Evolutionary conservation across 2,888 invertebrate species (phyloP).

Genomic region (Pseudoips prasinana): DNA sequence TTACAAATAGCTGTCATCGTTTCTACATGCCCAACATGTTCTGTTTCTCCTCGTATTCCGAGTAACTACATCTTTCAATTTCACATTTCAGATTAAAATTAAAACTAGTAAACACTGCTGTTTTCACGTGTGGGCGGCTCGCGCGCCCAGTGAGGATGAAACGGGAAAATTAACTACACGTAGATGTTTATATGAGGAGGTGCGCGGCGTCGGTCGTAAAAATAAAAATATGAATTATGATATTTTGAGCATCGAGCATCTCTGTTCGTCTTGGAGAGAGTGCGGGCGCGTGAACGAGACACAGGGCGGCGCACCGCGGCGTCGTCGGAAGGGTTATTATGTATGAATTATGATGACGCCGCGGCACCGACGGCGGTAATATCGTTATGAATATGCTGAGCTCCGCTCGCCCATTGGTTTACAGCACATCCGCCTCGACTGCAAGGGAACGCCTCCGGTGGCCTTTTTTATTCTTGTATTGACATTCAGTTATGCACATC

Average conservation of each 20-base stretch:
- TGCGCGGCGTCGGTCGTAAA: slow-evolving; percentile 48
- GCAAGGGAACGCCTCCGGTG: slow-evolving; percentile 77
- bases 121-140: slow-evolving; percentile 18
- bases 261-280: slow-evolving; percentile 55
- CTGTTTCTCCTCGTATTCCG: slow-evolving; percentile 49
- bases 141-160: slow-evolving; percentile 44
- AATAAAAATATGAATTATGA: slow-evolving; percentile 81
- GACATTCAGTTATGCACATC: slow-evolving; percentile 80
- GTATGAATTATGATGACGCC: slow-evolving; percentile 82
- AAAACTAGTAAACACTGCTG: slow-evolving; percentile 29
- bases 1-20: slow-evolving; percentile 80
- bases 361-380: slow-evolving; percentile 77
- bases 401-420: slow-evolving; percentile 76
- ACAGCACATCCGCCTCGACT: slow-evolving; percentile 74
- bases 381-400: slow-evolving; percentile 82
- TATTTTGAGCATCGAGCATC: slow-evolving; percentile 62
- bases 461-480: slow-evolving; percentile 79
- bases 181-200: slow-evolving; percentile 38
- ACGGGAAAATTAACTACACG: slow-evolving; percentile 49
- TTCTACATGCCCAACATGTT: slow-evolving; percentile 60
- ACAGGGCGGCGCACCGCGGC: slow-evolving; percentile 66
- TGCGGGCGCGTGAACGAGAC: slow-evolving; percentile 58
- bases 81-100: slow-evolving; percentile 35
- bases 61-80: slow-evolving; percentile 46
- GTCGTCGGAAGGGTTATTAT: slow-evolving; percentile 80